Base-by-base conservation (phyloP, 2,888 invertebrate genomes). In the Schizaphis graminum region DNA sequence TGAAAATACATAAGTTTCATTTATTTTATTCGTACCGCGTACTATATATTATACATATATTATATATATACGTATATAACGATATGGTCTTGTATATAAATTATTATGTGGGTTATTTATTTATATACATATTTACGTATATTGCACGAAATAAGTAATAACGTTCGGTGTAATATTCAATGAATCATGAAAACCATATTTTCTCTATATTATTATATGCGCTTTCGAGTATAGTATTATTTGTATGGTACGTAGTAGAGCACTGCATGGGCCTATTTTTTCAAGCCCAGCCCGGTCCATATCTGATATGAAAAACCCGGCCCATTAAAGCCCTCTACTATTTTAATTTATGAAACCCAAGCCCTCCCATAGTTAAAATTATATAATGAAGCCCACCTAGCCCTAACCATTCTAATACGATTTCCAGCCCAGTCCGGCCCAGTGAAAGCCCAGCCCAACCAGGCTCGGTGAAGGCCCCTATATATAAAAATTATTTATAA, bases 1-100 rank as follows among this genome's bases (percentile, higher is more conserved):
- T 56, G 44, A 89, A 89, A 77, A 77, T 77, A 89, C 89, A 89
- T 77, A 88, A 89, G 77, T 89, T 41, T 57, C 41, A 89, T 53
- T 61, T 92, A 92, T 92, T 92, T 93, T 89, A 89, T 93, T 89
- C 88, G 77, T 92, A 35, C 35, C 89, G 7, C 56, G 41, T n/a
- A 84, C 11, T 49, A 41, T 16, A 41, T 21, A 28, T 53, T 7
- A 21, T 77, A 77, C 16, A 41, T 41, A 49, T 49, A n/a, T 49
- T 35, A 41, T 41, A 49, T 49, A n/a, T 49, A 21, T 86, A 85
- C 7, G 47, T 21, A 28, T 2, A 49, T 49, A 49, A 87, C n/a
- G 87, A 28, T 67, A 67, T 35, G n/a, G 67, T 67, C 16, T 35
- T 67, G 67, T 67, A 35, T 35, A 35, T 67, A 67, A n/a, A n/a